Evolutionary conservation across 2,888 invertebrate species (phyloP).

Genomic region (Protodeltote pygarga): DNA sequence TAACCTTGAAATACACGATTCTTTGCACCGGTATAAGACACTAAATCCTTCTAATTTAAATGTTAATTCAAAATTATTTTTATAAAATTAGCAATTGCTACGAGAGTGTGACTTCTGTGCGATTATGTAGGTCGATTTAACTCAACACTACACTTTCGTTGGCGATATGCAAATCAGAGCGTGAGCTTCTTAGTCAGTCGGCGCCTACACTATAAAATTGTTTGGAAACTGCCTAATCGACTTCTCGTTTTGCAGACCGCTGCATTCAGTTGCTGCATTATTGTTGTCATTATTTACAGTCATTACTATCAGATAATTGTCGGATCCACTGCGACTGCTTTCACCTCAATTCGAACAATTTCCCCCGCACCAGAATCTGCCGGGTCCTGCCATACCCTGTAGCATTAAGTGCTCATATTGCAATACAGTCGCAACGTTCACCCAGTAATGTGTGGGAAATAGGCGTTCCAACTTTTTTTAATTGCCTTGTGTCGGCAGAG

Average conservation of each 20-base stretch:
- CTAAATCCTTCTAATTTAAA: conserved; percentile 3
- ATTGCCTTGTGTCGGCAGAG: conserved; percentile 70
- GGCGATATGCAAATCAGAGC: conserved; percentile 81
- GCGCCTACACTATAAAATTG: conserved; percentile 63
- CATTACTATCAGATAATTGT: conserved; percentile 66
- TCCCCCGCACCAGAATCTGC: conserved; percentile 57
- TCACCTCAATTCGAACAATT: conserved; percentile 73
- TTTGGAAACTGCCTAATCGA: conserved; percentile 57
- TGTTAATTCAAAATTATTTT: conserved; percentile 18
- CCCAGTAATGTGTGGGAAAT: conserved; percentile 79
- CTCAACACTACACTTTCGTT: conserved; percentile 79
- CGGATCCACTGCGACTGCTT: conserved; percentile 63
- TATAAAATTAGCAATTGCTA: conserved; percentile 34
- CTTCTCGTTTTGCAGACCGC: conserved; percentile 55
- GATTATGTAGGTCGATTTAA: conserved; percentile 66
- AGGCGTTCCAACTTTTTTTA: conserved; percentile 74
- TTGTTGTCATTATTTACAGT: conserved; percentile 67
- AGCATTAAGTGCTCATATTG: conserved; percentile 38
- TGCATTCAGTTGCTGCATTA: conserved; percentile 61
- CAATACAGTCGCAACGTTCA: conserved; percentile 66
- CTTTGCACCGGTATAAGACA: conserved; percentile 22
- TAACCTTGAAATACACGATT: conserved; percentile 48
- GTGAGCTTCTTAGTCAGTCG: conserved; percentile 62
- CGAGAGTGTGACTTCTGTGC: conserved; percentile 25
- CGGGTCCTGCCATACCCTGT: conserved; percentile 56